Evolutionary conservation across 2,888 invertebrate species (phyloP), one percentile per base, ranked within the genome.

Genomic region (Macrosiphum euphorbiae): DNA sequence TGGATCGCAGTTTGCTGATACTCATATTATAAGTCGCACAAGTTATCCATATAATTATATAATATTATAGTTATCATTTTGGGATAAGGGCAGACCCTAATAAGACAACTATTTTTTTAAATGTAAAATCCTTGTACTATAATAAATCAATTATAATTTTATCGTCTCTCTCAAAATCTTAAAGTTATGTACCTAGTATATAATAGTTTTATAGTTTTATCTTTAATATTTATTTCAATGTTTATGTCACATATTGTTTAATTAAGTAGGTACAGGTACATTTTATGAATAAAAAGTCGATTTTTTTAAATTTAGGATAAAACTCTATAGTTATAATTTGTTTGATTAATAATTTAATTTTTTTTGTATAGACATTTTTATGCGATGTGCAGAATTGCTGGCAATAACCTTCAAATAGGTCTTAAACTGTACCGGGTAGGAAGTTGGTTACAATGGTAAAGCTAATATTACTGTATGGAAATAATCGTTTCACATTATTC

Each of bases 351-450:
- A n/a, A n/a, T n/a, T n/a, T 67, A 67, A 67, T 44, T n/a, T 16
- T 67, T 61, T 11, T 28, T 61, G 61, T 61, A 61, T 28, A 11
- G 11, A 61, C 13, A 67, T 67, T 67, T 67, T 67, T 35, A 67
- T 35, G 67, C 16, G 67, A 67, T 67, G 35, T 35, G n/a, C 67
- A 16, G 35, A 67, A 35, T 35, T 67, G n/a, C 67, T 67, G 67
- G 67, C n/a, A 67, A 67, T 67, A 67, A 88, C 88, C 88, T 88
- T 88, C 41, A 58, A 58, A 88, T 88, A 88, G 58, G 55, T 88
- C 24, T 88, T 58, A 41, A 88, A 55, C 28, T 55, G 55, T 55
- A 55, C 11, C 47, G n/a, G n/a, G 11, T 28, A 26, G 55, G 55
- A 55, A 35, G 55, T 35, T 35, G 88, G 88, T 88, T 50, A 52